Evolutionary conservation across 2,113 vertebrate species (phyloP), one percentile per base, ranked within the genome.

Genomic region (Apodemus sylvaticus): DNA sequence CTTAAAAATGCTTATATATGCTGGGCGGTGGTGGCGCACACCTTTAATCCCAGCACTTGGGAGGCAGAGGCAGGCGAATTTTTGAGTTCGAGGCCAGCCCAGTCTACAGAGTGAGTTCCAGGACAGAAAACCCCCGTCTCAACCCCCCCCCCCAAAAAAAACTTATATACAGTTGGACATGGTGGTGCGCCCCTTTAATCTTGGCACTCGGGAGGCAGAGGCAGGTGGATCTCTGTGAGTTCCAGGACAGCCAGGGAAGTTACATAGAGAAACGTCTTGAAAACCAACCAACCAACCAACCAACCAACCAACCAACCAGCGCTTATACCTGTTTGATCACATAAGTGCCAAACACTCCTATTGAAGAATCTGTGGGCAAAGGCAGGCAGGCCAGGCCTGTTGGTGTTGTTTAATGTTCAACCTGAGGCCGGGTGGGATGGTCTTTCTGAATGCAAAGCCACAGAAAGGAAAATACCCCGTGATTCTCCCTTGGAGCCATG

Each of bases 251-350:
- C 70, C 70, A 73, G 19, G 70, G 70, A 66, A 66, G 29, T 19
- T 73, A 73, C 70, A 39, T 3, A 71, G 36, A 39, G 70, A 71
- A 71, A 73, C 70, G 7, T 39, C 36, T 19, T 7, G 2, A 22
- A 73, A 39, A n/a, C 9, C 12, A 68, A 16, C 4, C 66, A 70
- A 70, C 29, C 64, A 66, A 64, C 31, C 64, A 66, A 66, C 14
- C 64, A 70, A 70, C 29, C 64, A 66, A 64, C 31, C 64, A 66
- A 66, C 14, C 64, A 66, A 34, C 31, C 29, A 68, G 4, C 7
- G 53, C 64, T 86, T 66, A 53, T 83, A 91, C 93, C 78, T 92
- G n/a, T 83, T 90, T 71, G 42, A 70, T 89, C 68, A 60, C n/a
- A 58, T 31, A 68, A 64, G 51, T 64, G n/a, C 31, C 71, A 71